Percentiles rank a stretch among this genome's conserved stretches.
Conservation (phyloP, 2,888 invertebrate species). For the Allolobophora icterica region DNA sequence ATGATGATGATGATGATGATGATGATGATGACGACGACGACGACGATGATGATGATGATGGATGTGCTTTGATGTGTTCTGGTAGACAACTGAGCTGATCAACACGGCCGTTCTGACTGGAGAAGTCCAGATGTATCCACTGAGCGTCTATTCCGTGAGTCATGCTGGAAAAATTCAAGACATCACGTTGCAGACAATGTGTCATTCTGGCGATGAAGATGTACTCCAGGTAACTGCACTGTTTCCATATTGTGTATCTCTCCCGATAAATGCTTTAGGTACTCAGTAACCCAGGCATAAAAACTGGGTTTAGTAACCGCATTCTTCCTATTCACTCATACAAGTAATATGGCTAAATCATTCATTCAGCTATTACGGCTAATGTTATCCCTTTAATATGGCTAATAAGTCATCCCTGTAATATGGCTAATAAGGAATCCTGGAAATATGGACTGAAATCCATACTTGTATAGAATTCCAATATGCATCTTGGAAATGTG, state of each 20-base stretch:
- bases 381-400: not conserved
- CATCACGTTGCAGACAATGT: slow-evolving; percentile 30
- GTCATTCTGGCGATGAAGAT: slow-evolving; percentile 34
- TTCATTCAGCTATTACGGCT: not conserved
- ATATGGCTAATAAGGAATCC: not conserved
- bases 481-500: no score
- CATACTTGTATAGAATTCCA: no score
- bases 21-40: no score
- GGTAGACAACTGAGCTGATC: slow-evolving; percentile 33
- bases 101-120: slow-evolving; percentile 34
- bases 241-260: not conserved
- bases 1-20: not conserved
- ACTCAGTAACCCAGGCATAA: slow-evolving; percentile 28
- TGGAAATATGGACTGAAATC: no score
- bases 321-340: not conserved
- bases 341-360: not conserved
- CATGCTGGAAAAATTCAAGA: slow-evolving; percentile 26
- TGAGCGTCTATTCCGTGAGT: slow-evolving; percentile 29
- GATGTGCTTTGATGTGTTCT: not conserved
- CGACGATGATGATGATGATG: slow-evolving; percentile 17
- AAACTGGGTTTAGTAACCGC: not conserved
- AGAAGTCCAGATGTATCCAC: not conserved
- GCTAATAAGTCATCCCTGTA: not conserved
- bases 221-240: slow-evolving; percentile 22
- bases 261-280: slow-evolving; percentile 14